These are phyloP conservation scores for Leucoraja ocellata DNA, from an alignment of 2,797 vertebrate genomes.

Conservation along the genomic window DNA sequence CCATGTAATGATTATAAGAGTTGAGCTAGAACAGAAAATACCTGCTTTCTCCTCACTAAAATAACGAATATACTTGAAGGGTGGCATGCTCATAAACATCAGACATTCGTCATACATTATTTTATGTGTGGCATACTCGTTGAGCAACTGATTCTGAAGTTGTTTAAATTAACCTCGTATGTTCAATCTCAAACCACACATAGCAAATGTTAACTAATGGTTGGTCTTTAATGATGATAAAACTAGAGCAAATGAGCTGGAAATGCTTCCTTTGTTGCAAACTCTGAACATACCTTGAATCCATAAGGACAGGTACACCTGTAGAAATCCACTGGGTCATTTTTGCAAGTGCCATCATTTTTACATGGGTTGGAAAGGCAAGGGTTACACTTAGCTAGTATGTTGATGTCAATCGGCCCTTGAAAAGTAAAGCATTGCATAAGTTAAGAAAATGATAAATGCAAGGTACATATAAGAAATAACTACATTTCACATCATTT, in stretches of 20 bases:
- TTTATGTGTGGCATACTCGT: background rate
- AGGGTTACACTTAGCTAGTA: constrained; percentile 90
- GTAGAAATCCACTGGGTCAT: constrained; percentile 88
- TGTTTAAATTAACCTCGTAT: background rate
- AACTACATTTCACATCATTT: background rate
- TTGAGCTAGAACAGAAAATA: too few species aligned
- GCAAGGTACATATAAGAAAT: background rate
- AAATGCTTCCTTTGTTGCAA: background rate
- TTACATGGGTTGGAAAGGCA: constrained; percentile 91
- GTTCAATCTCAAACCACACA: background rate
- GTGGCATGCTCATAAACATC: background rate
- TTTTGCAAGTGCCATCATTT: constrained; percentile 89
- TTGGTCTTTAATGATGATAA: background rate
- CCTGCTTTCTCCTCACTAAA: background rate
- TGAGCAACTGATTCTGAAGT: background rate
- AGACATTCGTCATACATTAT: background rate
- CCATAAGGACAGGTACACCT: constrained; percentile 90
- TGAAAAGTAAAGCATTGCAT: constrained; percentile 44
- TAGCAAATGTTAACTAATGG: background rate
- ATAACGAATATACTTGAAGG: background rate
- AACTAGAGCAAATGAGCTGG: background rate
- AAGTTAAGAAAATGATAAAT: background rate
- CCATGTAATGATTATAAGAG: too few species aligned
- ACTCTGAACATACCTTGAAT: constrained; percentile 71
- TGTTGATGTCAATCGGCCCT: constrained; percentile 82